Percentiles rank a stretch among this genome's conserved stretches.
Evolutionary conservation across 2,797 vertebrate species (phyloP).

Genomic region (Lepus oiostolus): DNA sequence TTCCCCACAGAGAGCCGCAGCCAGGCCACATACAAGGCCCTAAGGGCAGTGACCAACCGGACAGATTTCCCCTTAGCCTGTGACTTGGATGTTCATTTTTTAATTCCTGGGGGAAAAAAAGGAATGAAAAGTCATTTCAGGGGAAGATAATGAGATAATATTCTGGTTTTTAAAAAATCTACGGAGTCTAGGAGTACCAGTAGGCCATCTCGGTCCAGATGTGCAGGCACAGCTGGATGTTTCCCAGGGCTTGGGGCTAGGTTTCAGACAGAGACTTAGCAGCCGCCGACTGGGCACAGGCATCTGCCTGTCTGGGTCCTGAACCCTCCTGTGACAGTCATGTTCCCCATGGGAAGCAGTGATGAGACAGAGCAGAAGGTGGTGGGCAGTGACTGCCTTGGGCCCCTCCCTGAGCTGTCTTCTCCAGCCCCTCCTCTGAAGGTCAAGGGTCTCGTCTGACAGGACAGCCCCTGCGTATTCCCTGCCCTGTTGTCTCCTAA

Average conservation of each 20-base stretch:
- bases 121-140: not conserved
- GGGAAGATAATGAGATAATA: not conserved
- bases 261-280: not conserved
- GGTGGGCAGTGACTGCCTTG: not conserved
- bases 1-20: not conserved
- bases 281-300: not conserved
- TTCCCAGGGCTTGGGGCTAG: not conserved
- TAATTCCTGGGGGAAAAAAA: not conserved
- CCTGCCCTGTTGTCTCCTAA: not conserved
- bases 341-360: not conserved
- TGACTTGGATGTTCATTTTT: not conserved
- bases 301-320: not conserved
- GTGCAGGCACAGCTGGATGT: not conserved
- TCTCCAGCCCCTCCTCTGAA: not conserved
- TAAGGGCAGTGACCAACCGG: not conserved
- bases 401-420: not conserved
- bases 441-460: not conserved
- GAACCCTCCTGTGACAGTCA: not conserved
- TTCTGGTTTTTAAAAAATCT: too few species aligned
- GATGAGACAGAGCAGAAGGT: not conserved
- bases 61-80: not conserved
- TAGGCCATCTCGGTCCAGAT: not conserved
- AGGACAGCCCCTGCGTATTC: not conserved
- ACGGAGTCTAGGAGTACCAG: not conserved
- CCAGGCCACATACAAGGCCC: not conserved